phyloP scores from a whole-genome alignment of 2,113 vertebrate species.

The Gallinago jamesoni region DNA sequence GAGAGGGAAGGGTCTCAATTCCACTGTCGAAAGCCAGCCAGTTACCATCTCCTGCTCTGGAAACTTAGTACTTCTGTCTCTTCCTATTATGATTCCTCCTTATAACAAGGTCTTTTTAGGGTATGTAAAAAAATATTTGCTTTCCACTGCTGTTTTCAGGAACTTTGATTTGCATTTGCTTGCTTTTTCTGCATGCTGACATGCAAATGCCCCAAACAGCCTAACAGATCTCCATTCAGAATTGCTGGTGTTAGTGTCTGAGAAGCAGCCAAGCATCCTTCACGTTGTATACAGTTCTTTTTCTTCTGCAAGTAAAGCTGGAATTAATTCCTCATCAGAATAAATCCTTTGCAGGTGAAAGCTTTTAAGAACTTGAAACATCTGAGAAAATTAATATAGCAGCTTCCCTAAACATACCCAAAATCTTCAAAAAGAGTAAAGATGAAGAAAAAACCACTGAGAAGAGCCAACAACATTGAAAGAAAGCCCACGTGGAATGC shows the following conservation, averaged over 20 bases:
- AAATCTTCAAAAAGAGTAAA: background rate
- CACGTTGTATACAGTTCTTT: background rate
- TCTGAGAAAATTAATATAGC: background rate
- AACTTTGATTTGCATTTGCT: slow-evolving; percentile 51
- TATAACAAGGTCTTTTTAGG: slow-evolving; percentile 11
- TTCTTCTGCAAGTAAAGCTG: slow-evolving; percentile 2
- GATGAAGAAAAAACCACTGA: background rate
- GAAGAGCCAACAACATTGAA: background rate
- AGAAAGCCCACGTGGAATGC: background rate
- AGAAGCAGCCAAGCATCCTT: background rate
- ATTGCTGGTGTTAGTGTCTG: background rate
- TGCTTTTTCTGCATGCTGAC: slow-evolving; percentile 40
- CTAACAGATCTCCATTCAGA: slow-evolving; percentile 38
- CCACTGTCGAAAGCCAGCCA: background rate
- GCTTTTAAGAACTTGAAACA: background rate
- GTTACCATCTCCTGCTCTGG: background rate
- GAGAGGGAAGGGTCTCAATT: background rate
- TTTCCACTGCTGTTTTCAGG: slow-evolving; percentile 37
- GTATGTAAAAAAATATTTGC: background rate
- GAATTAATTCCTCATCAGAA: background rate
- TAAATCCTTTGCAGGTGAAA: slow-evolving; percentile 4
- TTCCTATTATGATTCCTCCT: background rate
- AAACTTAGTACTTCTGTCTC: background rate
- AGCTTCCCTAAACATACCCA: background rate
- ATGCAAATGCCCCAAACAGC: background rate